A percentile compares a stretch with the other conserved stretches of the same genome.
Evolutionary conservation across 2,797 vertebrate species (phyloP).

Genomic region (Bovichtus diacanthus): DNA sequence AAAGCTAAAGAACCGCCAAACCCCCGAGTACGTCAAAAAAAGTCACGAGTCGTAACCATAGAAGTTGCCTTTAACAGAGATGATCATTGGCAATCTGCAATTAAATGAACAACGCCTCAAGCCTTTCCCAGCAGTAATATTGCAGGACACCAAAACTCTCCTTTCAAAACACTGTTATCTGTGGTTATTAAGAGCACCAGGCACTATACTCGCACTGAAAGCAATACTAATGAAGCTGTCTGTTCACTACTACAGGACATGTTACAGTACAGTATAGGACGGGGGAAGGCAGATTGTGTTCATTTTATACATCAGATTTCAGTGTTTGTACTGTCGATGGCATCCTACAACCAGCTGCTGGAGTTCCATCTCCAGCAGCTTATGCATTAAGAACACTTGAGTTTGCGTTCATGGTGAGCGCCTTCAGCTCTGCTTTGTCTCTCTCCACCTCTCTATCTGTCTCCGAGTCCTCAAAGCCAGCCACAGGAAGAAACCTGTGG

Average conservation of each 20-base stretch:
- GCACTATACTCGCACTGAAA: slow-evolving; percentile 17
- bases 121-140: neutral
- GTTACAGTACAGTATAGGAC: neutral
- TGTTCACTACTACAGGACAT: neutral
- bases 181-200: neutral
- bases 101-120: neutral
- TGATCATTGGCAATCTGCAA: neutral
- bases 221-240: slow-evolving; percentile 29
- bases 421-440: slow-evolving; percentile 19
- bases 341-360: neutral
- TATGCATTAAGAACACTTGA: neutral
- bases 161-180: neutral
- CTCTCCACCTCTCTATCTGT: neutral
- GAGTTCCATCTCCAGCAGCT: slow-evolving; percentile 5
- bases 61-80: neutral
- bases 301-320: slow-evolving; percentile 9
- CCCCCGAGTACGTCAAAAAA: neutral
- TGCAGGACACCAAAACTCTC: slow-evolving; percentile 39
- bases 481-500: neutral
- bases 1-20: neutral
- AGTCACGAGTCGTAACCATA: neutral
- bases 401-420: neutral
- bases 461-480: slow-evolving; percentile 10
- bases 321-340: slow-evolving; percentile 2
- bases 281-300: neutral